Base-by-base conservation (phyloP, 2,888 invertebrate genomes). In the Mythimna ferrago region DNA sequence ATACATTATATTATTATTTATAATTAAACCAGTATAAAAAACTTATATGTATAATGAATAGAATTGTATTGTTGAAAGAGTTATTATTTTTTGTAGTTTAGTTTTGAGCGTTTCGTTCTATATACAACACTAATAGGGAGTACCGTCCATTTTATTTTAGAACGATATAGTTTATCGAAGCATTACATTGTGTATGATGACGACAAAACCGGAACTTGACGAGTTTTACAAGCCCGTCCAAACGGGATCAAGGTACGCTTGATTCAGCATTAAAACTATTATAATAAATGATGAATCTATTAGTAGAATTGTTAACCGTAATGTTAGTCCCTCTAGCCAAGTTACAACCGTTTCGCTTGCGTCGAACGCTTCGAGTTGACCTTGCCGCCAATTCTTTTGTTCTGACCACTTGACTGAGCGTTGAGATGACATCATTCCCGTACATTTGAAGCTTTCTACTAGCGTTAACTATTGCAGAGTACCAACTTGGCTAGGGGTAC, bases 171-270 rank as follows among this genome's bases (percentile, higher is more conserved):
- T 76, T 80, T 78, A 79, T 78, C 66, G 74, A 76, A 82, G 68
- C 78, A 71, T 76, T 76, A 85, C 73, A 56, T 70, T 71, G 73
- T 71, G 72, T 76, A 60, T 77, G 66, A 71, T 61, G 78, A 63
- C 19, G 60, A 78, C 64, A 80, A 73, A 76, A 68, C 78, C 73
- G 78, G 63, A 78, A 81, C 82, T 79, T 79, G 82, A 80, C 82
- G 82, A 85, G 84, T 80, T 86, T 86, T 80, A 73, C 64, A 84
- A 73, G 80, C 89, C 89, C 89, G 88, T 89, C 89, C 89, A 86
- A 78, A 71, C 78, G 78, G 85, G 84, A 86, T 84, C 84, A 86
- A 86, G 80, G 77, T 79, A 80, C 38, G 78, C 75, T 80, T 86
- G 79, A 82, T 78, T 82, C 80, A 71, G 60, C 71, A 79, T 69